A percentile compares a stretch with the other conserved stretches of the same genome.
These are phyloP conservation scores for Gymnogyps californianus DNA, from an alignment of 2,113 vertebrate species.

Conservation along the genomic window DNA sequence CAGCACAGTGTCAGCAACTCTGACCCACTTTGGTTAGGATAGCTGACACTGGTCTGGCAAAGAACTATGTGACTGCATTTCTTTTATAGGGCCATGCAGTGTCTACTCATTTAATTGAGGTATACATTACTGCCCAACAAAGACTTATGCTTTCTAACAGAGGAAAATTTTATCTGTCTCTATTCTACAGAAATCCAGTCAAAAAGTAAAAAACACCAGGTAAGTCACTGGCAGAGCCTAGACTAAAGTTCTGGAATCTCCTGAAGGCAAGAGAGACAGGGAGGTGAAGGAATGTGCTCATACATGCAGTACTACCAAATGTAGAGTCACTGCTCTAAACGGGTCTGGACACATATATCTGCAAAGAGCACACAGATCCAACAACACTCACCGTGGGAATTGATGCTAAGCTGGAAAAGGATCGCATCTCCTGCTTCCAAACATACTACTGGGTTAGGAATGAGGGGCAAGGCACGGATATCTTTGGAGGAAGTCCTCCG, in stretches of 20 bases:
- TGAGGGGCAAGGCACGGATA: slow-evolving; percentile 46
- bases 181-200: background rate
- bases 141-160: background rate
- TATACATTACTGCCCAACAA: background rate
- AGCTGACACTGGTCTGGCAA: background rate
- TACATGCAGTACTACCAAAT: background rate
- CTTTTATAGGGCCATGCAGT: background rate
- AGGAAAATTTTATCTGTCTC: background rate
- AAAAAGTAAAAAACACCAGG: background rate
- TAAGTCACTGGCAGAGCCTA: background rate
- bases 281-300: background rate
- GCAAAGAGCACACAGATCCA: background rate
- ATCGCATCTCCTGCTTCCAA: slow-evolving; percentile 80
- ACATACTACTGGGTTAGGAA: slow-evolving; percentile 88
- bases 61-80: background rate
- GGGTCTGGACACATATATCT: fast-evolving
- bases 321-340: fast-evolving
- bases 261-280: background rate
- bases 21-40: background rate
- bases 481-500: background rate
- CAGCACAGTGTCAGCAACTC: background rate
- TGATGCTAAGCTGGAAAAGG: slow-evolving; percentile 85
- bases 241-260: background rate
- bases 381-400: slow-evolving; percentile 72
- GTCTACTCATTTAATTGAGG: background rate